These are phyloP conservation scores for Phragmatobia fuliginosa DNA, from an alignment of 2,888 invertebrate species.

Conservation along the genomic window DNA sequence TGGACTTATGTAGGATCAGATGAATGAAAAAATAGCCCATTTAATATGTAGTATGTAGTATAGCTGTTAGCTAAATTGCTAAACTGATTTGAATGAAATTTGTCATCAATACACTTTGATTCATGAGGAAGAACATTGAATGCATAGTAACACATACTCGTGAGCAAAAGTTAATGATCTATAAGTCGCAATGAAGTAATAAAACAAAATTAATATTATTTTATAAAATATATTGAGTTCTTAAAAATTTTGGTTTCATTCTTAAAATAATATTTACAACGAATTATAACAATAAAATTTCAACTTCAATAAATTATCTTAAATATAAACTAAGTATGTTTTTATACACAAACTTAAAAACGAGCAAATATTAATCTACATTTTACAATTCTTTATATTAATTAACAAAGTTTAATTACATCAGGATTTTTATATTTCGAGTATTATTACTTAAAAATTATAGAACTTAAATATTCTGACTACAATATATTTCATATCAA, in stretches of 20 bases:
- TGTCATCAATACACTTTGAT: not conserved
- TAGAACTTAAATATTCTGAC: slow-evolving; percentile 20
- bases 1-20: not conserved
- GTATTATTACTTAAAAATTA: slow-evolving; percentile 39
- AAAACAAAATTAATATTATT: not conserved
- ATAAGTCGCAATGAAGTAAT: not conserved
- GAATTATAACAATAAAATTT: slow-evolving; percentile 36
- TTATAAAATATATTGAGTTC: slow-evolving; percentile 32
- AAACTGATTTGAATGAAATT: too few species aligned
- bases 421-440: slow-evolving; percentile 28
- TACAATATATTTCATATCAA: slow-evolving; percentile 25
- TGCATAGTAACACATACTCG: too few species aligned
- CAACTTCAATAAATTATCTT: slow-evolving; percentile 51
- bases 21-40: not conserved
- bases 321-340: slow-evolving; percentile 27
- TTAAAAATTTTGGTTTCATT: slow-evolving; percentile 60
- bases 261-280: slow-evolving; percentile 58
- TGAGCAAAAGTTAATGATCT: too few species aligned
- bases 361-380: slow-evolving; percentile 29
- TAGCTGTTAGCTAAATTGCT: too few species aligned
- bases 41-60: too few species aligned
- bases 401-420: slow-evolving; percentile 15
- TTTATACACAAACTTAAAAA: slow-evolving; percentile 44
- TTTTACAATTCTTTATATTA: slow-evolving; percentile 24
- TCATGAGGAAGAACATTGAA: not conserved